Evolutionary conservation across 2,888 invertebrate genomes (phyloP).

Genomic region (Coremacera marginata): DNA sequence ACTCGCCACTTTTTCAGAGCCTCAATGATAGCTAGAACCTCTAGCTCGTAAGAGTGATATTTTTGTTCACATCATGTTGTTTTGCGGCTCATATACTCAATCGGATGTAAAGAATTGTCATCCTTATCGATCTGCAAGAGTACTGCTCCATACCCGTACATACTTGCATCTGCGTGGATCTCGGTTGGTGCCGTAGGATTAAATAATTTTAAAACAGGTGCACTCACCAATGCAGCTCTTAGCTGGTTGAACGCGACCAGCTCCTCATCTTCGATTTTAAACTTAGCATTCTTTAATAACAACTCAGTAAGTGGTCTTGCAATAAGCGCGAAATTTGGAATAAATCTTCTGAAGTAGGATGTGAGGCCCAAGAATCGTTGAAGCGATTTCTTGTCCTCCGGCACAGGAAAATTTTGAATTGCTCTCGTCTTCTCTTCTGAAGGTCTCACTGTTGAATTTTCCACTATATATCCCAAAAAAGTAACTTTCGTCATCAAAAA

Average conservation of each 20-base stretch:
- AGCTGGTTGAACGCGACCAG: constrained; percentile 40
- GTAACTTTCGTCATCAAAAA: constrained; percentile 30
- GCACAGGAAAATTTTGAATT: no score
- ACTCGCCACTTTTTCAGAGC: no score
- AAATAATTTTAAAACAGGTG: constrained; percentile 38
- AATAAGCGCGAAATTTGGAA: constrained; percentile 47
- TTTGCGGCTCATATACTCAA: constrained; percentile 51
- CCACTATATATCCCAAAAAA: constrained; percentile 46
- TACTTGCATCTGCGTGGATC: constrained; percentile 50
- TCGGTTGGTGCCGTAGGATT: no score
- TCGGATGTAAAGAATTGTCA: constrained; percentile 24
- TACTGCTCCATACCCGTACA: constrained; percentile 40
- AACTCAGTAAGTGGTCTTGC: constrained; percentile 59
- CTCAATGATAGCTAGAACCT: no score
- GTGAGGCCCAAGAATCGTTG: constrained; percentile 43
- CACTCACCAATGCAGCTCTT: constrained; percentile 44
- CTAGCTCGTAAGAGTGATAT: no score
- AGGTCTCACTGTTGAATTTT: constrained; percentile 34
- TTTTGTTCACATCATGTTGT: constrained; percentile 31
- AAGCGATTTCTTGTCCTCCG: constrained; percentile 33
- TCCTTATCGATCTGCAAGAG: no score
- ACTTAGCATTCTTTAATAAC: constrained; percentile 37
- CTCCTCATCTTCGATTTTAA: constrained; percentile 23
- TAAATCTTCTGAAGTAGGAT: constrained; percentile 41
- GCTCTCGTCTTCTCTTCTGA: constrained; percentile 35